Evolutionary conservation across 64 coral and sea anemone genomes (phyloP), one percentile per base, ranked within the genome.

Genomic region (Montipora efflorescens): DNA sequence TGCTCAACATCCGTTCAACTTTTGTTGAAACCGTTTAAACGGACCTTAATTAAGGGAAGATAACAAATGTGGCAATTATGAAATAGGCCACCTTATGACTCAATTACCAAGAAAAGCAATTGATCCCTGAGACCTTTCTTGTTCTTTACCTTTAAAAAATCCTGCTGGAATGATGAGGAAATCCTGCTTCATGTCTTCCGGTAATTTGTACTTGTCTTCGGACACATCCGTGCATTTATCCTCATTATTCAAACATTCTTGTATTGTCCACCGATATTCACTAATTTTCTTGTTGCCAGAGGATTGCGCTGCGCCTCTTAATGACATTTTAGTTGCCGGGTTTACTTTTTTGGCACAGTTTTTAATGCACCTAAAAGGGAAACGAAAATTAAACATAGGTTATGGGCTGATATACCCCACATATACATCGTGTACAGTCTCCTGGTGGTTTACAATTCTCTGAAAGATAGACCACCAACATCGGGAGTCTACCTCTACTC

Each of bases 321-420:
- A 77, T 5, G 81, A 47, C 8, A 85, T 4, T 67, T 92, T 92
- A 16, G 23, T 76, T 2, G 80, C 75, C 7, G 90, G 90, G 45
- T 85, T 92, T 5, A 77, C 47, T 62, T 66, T 85, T 78, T 15
- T 7, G 1, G 16, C n/a, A 22, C 79, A 82, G 67, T 67, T 85
- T 0, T 15, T 5, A 83, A 9, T 21, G 44, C 90, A 92, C 9
- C 90, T 89, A 18, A 89, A 78, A 77, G 8, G 61, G 14, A 64
- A 16, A 77, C 1, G 1, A 0, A 76, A n/a, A 18, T 44, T 43
- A 5, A 46, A 11, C 4, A 48, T 43, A 48, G 0, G 13, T 64
- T 14, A 64, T 64, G 2, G 36, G 36, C 36, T 2, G 2, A 36
- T 36, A 36, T 36, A 36, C 36, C 36, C 2, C 36, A 36, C 36